phyloP scores from a whole-genome alignment of 53 echinoderm and acorn worm genomes.

The Patiria pectinifera region DNA sequence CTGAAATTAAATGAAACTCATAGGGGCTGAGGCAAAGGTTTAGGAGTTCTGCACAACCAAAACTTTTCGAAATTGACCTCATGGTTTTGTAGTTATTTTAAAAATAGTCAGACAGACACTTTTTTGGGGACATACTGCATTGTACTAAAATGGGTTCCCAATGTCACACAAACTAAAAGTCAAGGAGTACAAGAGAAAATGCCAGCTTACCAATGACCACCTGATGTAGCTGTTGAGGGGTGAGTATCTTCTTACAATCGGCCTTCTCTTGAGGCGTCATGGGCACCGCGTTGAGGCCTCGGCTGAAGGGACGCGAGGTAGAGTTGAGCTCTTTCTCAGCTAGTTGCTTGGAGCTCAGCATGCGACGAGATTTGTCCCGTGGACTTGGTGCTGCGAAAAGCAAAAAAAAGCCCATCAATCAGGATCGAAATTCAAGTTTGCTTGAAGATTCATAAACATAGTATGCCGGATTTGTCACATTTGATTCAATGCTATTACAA shows the following conservation, averaged over 20 bases:
- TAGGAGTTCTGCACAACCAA: too few relatives aligned
- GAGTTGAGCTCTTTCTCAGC: slow-evolving; percentile 75
- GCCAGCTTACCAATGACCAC: slow-evolving; percentile 84
- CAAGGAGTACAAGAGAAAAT: background rate
- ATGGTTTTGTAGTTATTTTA: too few relatives aligned
- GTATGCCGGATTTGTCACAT: too few relatives aligned
- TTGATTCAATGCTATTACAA: too few relatives aligned
- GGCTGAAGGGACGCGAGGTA: slow-evolving; percentile 79
- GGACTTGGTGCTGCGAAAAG: slow-evolving; percentile 73
- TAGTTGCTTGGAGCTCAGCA: slow-evolving; percentile 93
- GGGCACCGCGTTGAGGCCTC: slow-evolving; percentile 96
- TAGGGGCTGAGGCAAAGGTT: too few relatives aligned
- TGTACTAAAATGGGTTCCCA: too few relatives aligned
- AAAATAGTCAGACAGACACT: too few relatives aligned
- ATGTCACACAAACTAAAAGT: too few relatives aligned
- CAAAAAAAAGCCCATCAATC: background rate
- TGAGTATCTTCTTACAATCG: slow-evolving; percentile 91
- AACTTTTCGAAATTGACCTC: too few relatives aligned
- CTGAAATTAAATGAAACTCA: too few relatives aligned
- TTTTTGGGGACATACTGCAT: too few relatives aligned
- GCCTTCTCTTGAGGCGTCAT: slow-evolving; percentile 92
- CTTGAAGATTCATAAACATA: too few relatives aligned
- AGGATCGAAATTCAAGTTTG: background rate
- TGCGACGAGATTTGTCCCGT: slow-evolving; percentile 65
- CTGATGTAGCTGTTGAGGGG: slow-evolving; percentile 94